Evolutionary conservation across 2,888 invertebrate genomes (phyloP).

Genomic region (Drosophila kambysellisi): DNA sequence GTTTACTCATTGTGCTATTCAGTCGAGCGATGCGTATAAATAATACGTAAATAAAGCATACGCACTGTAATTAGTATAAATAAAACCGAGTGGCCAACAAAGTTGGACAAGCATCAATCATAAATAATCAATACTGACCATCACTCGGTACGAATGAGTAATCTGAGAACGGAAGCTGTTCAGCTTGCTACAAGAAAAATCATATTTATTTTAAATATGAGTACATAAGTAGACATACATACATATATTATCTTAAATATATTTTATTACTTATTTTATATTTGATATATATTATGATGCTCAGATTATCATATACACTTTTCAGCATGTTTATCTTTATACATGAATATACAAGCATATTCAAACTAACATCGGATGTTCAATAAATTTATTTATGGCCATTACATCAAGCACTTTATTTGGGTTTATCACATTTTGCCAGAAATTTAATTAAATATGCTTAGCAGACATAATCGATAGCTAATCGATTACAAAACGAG

Average conservation of each 20-base stretch:
- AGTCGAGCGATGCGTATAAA: constrained; percentile 31
- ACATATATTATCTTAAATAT: background rate
- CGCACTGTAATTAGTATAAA: constrained; percentile 24
- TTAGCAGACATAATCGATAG: constrained; percentile 1
- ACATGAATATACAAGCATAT: background rate
- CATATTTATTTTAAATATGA: constrained; percentile 7
- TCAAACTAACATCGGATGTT: background rate
- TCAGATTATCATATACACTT: background rate
- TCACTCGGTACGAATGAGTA: constrained; percentile 12
- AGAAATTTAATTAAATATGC: constrained; percentile 42
- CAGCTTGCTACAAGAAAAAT: constrained; percentile 36
- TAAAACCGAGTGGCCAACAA: background rate
- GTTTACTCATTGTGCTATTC: constrained; percentile 35
- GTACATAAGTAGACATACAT: background rate
- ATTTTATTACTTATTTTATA: background rate
- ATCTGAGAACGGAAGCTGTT: constrained; percentile 22
- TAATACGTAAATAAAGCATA: constrained; percentile 20
- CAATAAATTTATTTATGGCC: constrained; percentile 3
- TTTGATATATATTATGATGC: background rate
- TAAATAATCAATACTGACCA: constrained; percentile 21
- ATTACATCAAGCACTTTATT: constrained; percentile 38
- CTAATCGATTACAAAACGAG: constrained; percentile 10
- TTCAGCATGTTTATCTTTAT: background rate
- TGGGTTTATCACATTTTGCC: constrained; percentile 35
- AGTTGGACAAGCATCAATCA: constrained; percentile 14